Conservation (phyloP, 2,797 vertebrate genomes). For the Graptemys geographica region DNA sequence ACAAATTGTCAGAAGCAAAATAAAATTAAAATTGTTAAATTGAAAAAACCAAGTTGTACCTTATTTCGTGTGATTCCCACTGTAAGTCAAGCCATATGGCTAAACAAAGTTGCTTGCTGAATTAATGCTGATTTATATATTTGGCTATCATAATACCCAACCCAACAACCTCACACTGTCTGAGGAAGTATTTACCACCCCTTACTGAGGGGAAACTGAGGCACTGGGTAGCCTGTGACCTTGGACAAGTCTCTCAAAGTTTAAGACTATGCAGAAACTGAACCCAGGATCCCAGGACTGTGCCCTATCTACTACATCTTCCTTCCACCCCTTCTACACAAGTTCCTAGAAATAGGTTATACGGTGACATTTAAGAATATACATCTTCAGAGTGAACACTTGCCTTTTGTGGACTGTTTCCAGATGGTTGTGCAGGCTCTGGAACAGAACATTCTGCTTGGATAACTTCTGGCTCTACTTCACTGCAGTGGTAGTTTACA, state of each 20-base stretch:
- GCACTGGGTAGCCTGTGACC: fast-evolving
- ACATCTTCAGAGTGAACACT: not conserved
- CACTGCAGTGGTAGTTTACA: slow-evolving; percentile 78
- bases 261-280: not conserved
- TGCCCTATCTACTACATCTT: not conserved
- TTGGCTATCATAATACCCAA: not conserved
- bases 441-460: slow-evolving; percentile 73
- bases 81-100: not conserved
- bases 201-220: not conserved
- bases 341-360: not conserved
- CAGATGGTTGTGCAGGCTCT: slow-evolving; percentile 67
- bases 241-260: not conserved
- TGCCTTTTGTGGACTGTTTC: slow-evolving; percentile 81
- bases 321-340: fast-evolving
- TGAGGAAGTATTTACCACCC: not conserved
- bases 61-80: not conserved
- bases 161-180: not conserved
- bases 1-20: not conserved
- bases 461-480: slow-evolving; percentile 75
- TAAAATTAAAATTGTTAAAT: not conserved
- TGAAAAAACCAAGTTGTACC: not conserved
- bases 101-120: not conserved
- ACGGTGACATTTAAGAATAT: not conserved
- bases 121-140: not conserved
- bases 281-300: fast-evolving